These are phyloP conservation scores for Pogona vitticeps DNA, from an alignment of 2,113 vertebrate genomes.

Conservation along the genomic window DNA sequence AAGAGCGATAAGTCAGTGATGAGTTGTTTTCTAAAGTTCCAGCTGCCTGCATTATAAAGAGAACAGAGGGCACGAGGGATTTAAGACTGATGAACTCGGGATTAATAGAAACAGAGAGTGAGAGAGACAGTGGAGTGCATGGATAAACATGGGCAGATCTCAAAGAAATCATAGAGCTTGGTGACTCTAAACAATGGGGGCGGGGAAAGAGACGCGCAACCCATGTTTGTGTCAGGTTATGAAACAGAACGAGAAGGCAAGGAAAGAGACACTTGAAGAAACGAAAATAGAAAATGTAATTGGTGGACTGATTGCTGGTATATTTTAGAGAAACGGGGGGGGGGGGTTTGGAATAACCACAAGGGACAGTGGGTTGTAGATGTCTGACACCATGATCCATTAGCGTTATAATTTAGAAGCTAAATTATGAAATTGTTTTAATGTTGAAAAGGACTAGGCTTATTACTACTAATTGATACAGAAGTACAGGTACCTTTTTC, in stretches of 20 bases:
- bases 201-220: background rate
- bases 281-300: background rate
- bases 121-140: background rate
- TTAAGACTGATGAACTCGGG: slow-evolving; percentile 8
- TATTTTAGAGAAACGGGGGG: background rate
- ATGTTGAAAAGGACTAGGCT: background rate
- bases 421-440: background rate
- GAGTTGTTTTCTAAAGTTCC: background rate
- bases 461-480: background rate
- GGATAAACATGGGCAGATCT: background rate
- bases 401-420: too few species aligned
- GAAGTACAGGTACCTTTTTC: background rate
- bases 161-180: background rate
- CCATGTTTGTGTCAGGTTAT: slow-evolving; percentile 40
- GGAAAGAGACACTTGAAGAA: background rate
- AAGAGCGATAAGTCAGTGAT: background rate
- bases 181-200: too few species aligned
- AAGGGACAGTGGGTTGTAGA: background rate
- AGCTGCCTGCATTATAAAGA: background rate
- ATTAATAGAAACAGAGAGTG: slow-evolving; percentile 6
- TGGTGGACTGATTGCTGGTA: background rate
- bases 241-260: background rate
- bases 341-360: background rate
- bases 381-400: background rate
- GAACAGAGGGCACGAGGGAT: background rate